These are phyloP conservation scores for Troglohyphantes excavatus DNA, from an alignment of 2,888 invertebrate species.

Conservation along the genomic window DNA sequence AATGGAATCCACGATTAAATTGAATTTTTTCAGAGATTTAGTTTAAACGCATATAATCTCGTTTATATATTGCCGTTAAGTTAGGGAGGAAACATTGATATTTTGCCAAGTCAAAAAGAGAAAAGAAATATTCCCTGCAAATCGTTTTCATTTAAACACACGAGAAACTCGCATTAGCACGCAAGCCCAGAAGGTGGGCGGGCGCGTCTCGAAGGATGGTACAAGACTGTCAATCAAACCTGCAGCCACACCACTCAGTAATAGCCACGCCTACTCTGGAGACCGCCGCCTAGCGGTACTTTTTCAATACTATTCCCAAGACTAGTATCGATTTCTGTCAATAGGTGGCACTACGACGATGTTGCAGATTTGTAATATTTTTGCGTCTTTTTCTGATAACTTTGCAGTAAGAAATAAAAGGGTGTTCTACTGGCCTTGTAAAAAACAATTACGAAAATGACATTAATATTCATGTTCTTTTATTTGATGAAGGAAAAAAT, in stretches of 20 bases:
- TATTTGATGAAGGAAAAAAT: neutral
- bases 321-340: conserved; percentile 61
- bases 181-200: conserved; percentile 67
- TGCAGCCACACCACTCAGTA: conserved; percentile 61
- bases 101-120: conserved; percentile 58
- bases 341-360: conserved; percentile 72
- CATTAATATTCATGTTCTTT: neutral
- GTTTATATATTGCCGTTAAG: neutral
- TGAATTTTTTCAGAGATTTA: neutral
- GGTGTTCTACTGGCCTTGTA: conserved; percentile 40
- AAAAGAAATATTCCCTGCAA: conserved; percentile 24
- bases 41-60: neutral
- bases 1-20: too few relatives aligned
- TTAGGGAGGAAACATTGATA: conserved; percentile 49
- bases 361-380: conserved; percentile 45
- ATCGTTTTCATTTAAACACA: conserved; percentile 65
- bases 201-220: conserved; percentile 75
- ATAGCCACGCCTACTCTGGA: conserved; percentile 61
- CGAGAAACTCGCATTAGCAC: conserved; percentile 71
- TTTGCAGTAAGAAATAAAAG: conserved; percentile 66
- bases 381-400: conserved; percentile 36
- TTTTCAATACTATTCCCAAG: neutral
- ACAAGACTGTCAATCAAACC: conserved; percentile 69
- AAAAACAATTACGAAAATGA: neutral
- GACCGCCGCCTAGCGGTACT: conserved; percentile 50